phyloP scores from a whole-genome alignment of 2,888 invertebrate genomes.

The Arctia plantaginis region DNA sequence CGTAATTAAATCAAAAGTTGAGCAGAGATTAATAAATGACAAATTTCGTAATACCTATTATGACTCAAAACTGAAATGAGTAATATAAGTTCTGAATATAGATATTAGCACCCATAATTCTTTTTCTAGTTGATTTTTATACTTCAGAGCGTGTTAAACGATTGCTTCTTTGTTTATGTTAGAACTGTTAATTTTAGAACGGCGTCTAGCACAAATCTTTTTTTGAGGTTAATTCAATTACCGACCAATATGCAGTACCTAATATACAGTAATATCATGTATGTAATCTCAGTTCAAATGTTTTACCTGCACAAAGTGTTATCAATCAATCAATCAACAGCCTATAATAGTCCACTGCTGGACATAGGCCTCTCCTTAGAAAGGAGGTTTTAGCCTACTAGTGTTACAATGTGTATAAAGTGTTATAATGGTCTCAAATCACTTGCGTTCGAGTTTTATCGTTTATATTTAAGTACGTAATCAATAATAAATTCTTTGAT shows the following conservation, averaged over 20 bases:
- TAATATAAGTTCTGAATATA: background rate
- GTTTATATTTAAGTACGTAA: background rate
- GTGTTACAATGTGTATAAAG: too few relatives aligned
- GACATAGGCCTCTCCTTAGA: too few relatives aligned
- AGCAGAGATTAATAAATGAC: background rate
- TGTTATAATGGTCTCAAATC: background rate
- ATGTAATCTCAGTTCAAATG: background rate
- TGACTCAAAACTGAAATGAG: background rate
- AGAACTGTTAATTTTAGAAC: conserved; percentile 1
- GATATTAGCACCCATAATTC: background rate
- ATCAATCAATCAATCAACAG: too few relatives aligned
- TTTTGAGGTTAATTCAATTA: background rate
- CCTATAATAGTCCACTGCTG: too few relatives aligned
- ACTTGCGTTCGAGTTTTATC: background rate
- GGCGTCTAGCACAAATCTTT: background rate
- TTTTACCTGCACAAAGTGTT: background rate
- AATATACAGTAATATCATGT: background rate
- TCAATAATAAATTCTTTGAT: background rate
- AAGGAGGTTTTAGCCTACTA: too few relatives aligned
- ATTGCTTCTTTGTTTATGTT: background rate
- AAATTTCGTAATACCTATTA: background rate
- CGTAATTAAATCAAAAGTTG: background rate
- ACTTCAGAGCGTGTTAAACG: background rate
- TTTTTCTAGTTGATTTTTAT: background rate
- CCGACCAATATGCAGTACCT: background rate